Conservation (phyloP, 2,797 vertebrate genomes). For the Tokudaia muenninki region DNA sequence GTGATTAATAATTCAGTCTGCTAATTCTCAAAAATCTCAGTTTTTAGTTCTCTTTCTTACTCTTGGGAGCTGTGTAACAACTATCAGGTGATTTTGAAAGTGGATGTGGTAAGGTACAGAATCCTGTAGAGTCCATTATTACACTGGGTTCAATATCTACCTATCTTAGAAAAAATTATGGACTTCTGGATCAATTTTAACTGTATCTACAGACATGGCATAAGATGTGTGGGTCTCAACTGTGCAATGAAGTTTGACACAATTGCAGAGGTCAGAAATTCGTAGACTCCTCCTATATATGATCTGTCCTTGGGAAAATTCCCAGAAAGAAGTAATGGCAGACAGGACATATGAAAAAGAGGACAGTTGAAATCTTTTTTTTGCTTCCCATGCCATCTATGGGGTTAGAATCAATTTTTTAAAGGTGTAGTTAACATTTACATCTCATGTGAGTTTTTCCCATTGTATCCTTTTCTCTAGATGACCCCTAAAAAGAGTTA, state of each 20-base stretch:
- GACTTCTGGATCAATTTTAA: neutral
- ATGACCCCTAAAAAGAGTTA: slow-evolving; percentile 72
- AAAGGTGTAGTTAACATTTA: slow-evolving; percentile 75
- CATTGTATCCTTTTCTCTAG: slow-evolving; percentile 61
- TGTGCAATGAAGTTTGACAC: neutral
- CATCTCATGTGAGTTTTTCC: slow-evolving; percentile 32
- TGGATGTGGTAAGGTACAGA: too few relatives aligned
- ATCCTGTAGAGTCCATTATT: neutral
- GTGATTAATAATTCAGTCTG: neutral
- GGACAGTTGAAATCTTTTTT: slow-evolving; percentile 11
- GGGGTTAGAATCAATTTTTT: slow-evolving; percentile 53
- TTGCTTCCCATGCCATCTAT: slow-evolving; percentile 23
- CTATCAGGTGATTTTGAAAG: neutral
- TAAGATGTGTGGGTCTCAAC: neutral
- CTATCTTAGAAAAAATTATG: neutral
- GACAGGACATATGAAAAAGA: neutral
- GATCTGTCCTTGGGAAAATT: neutral
- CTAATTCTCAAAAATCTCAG: too few relatives aligned
- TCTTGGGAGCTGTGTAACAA: neutral
- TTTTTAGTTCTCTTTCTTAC: neutral
- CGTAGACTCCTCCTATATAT: neutral
- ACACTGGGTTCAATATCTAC: accelerated
- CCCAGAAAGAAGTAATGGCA: slow-evolving; percentile 9
- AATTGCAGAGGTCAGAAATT: neutral
- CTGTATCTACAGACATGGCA: neutral